Conservation (phyloP, 2,113 vertebrate genomes). For the Rana temporaria region DNA sequence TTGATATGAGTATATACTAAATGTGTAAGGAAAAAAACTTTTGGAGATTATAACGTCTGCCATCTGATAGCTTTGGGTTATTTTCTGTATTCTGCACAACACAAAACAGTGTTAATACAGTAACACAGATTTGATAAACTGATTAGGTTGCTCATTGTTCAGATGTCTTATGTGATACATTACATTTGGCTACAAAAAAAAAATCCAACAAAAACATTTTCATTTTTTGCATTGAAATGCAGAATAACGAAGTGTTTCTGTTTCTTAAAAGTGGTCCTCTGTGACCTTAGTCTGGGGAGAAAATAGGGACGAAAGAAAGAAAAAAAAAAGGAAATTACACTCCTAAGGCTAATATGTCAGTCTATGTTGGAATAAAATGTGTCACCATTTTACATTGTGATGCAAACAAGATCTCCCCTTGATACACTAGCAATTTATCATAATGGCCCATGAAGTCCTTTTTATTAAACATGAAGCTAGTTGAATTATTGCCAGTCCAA, state of each 20-base stretch:
- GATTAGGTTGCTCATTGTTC: background rate
- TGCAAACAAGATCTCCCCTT: slow-evolving; percentile 92
- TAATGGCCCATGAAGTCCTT: slow-evolving; percentile 84
- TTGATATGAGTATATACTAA: too few species aligned
- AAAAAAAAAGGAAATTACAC: slow-evolving; percentile 85
- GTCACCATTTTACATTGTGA: slow-evolving; percentile 90
- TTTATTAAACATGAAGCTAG: slow-evolving; percentile 93
- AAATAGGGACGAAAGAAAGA: slow-evolving; percentile 60
- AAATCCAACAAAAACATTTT: background rate
- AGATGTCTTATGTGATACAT: background rate
- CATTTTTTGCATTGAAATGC: background rate
- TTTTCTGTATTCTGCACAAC: too few species aligned
- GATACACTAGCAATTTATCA: slow-evolving; percentile 93
- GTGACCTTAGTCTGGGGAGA: slow-evolving; percentile 29
- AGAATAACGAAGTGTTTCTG: slow-evolving; percentile 5
- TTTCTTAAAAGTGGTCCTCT: slow-evolving; percentile 32
- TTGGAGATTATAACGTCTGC: too few species aligned
- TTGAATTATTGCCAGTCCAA: slow-evolving; percentile 87
- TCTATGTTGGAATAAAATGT: slow-evolving; percentile 94
- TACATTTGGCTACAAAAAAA: background rate
- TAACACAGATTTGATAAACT: too few species aligned
- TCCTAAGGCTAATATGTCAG: slow-evolving; percentile 89
- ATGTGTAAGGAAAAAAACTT: too few species aligned
- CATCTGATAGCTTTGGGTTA: too few species aligned
- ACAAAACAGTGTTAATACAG: too few species aligned